Conservation (phyloP, 2,888 invertebrate species). For the Stratiomys singularior region DNA sequence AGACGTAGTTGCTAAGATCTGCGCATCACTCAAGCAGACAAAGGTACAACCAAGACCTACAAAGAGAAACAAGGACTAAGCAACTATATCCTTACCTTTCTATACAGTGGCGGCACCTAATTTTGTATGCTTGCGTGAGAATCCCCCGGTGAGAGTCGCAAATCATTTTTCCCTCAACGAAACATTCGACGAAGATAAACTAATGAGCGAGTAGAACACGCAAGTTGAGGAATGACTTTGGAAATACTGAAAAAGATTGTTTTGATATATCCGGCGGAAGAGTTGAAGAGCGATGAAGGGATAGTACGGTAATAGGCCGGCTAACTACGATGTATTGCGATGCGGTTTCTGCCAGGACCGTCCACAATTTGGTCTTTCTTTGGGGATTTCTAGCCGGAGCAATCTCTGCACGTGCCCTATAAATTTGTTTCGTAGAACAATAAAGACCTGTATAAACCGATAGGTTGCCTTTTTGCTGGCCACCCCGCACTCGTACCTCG, state of each 20-base stretch:
- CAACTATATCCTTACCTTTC: neutral
- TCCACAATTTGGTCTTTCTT: neutral
- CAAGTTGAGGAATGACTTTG: neutral
- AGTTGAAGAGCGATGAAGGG: neutral
- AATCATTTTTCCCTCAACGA: conserved; percentile 11
- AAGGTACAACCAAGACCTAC: neutral
- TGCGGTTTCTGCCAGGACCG: neutral
- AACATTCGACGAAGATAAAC: conserved; percentile 10
- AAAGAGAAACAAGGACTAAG: too few species aligned
- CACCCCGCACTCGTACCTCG: too few species aligned
- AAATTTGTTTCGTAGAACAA: conserved; percentile 7
- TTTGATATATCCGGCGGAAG: conserved; percentile 4
- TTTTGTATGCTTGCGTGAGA: neutral
- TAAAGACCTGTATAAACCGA: neutral
- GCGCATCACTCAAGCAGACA: conserved; percentile 4
- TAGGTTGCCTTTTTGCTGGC: neutral
- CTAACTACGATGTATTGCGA: too few species aligned
- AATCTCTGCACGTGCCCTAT: conserved; percentile 13
- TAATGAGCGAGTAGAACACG: neutral
- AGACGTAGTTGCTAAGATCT: conserved; percentile 5
- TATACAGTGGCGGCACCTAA: neutral
- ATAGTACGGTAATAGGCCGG: neutral
- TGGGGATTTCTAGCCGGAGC: neutral
- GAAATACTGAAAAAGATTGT: conserved; percentile 9
- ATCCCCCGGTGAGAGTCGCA: conserved; percentile 9